Percentiles rank a stretch among this genome's conserved stretches.
Evolutionary conservation across 2,888 invertebrate species (phyloP).

Genomic region (Baccha elongata): DNA sequence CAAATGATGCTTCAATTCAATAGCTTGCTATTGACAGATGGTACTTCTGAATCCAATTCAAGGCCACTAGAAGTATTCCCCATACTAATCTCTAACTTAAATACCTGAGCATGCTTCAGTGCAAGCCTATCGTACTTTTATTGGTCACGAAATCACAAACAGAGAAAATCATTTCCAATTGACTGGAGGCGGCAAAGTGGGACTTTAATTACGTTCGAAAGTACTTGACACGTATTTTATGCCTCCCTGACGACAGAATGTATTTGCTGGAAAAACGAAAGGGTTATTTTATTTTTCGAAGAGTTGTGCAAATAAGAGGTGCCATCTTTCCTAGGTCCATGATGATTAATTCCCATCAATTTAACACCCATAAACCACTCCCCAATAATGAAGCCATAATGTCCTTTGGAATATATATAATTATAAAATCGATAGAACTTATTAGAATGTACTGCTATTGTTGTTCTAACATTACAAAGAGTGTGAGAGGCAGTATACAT

Average conservation of each 20-base stretch:
- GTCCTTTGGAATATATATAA: constrained; percentile 21
- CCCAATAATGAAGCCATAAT: constrained; percentile 21
- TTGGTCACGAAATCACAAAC: constrained; percentile 52
- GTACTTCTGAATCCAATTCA: constrained; percentile 39
- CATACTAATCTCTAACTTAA: constrained; percentile 44
- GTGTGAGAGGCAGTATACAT: background rate
- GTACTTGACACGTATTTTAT: constrained; percentile 7
- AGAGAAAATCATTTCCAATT: constrained; percentile 34
- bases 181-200: background rate
- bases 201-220: constrained; percentile 31
- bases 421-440: constrained; percentile 48
- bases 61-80: constrained; percentile 5
- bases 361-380: constrained; percentile 18
- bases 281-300: background rate
- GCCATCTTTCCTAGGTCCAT: background rate
- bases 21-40: constrained; percentile 51
- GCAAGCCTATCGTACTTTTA: constrained; percentile 1
- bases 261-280: constrained; percentile 2
- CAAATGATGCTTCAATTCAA: constrained; percentile 23
- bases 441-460: constrained; percentile 20
- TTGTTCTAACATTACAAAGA: background rate
- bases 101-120: constrained; percentile 36
- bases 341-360: constrained; percentile 40
- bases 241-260: background rate
- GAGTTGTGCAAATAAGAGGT: background rate